A percentile compares a stretch with the other conserved stretches of the same genome.
phyloP scores from a whole-genome alignment of 1,140 invertebrate genomes.

The Ylistrum balloti region DNA sequence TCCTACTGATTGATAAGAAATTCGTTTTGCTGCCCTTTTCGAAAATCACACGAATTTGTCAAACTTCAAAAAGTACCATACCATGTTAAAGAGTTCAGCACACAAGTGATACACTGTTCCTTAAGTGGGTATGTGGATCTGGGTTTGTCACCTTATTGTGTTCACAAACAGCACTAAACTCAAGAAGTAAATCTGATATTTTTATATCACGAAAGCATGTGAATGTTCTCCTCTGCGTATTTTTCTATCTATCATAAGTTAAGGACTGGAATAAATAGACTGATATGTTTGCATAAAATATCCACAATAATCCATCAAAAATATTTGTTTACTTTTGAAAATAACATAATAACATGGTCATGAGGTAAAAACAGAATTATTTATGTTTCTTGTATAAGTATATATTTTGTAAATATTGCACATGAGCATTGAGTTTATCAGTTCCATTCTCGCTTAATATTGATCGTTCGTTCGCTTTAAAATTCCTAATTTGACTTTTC shows the following conservation, averaged over 20 bases:
- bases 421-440: neutral
- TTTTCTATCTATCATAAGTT: neutral
- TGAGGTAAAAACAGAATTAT: neutral
- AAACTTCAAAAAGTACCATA: no score
- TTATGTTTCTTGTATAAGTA: neutral
- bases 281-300: constrained; percentile 39
- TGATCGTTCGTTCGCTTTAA: neutral
- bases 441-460: neutral
- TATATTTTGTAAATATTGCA: neutral
- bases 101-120: no score
- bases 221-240: neutral
- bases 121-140: no score
- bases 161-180: no score
- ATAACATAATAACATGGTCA: neutral
- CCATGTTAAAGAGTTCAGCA: no score
- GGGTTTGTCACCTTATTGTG: no score
- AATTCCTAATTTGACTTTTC: neutral
- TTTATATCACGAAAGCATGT: no score
- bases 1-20: neutral
- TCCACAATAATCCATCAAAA: constrained; percentile 34
- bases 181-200: no score
- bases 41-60: neutral
- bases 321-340: constrained; percentile 31
- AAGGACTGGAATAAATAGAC: neutral
- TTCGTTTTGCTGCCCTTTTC: neutral